phyloP scores from a whole-genome alignment of 1,140 invertebrate genomes.

The Protaetia brevitarsis region DNA sequence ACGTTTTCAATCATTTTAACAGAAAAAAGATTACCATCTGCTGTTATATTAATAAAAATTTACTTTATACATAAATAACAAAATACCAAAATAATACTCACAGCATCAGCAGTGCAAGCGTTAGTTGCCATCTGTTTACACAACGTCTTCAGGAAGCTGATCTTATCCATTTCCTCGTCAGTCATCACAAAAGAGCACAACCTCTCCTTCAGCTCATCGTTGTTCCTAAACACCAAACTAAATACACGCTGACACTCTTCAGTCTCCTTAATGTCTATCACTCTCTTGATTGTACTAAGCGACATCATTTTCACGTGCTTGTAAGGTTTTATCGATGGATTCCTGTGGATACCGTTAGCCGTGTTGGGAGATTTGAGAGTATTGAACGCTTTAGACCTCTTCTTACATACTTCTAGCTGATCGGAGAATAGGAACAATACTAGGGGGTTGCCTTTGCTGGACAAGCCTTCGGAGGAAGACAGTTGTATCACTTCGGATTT shows the following conservation, averaged over 20 bases:
- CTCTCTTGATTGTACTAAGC: slow-evolving; percentile 81
- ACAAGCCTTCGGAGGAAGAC: slow-evolving; percentile 66
- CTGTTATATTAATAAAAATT: no score
- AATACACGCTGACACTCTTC: slow-evolving; percentile 89
- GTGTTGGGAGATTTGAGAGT: slow-evolving; percentile 65
- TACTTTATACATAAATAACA: no score
- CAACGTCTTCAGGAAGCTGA: slow-evolving; percentile 73
- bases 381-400: slow-evolving; percentile 74
- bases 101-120: slow-evolving; percentile 77
- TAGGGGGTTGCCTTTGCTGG: slow-evolving; percentile 81
- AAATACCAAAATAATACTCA: no score
- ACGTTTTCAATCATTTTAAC: no score
- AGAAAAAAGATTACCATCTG: no score
- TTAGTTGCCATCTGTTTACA: slow-evolving; percentile 87
- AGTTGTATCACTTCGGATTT: slow-evolving; percentile 88
- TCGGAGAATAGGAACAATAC: slow-evolving; percentile 92
- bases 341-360: slow-evolving; percentile 47
- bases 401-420: slow-evolving; percentile 88
- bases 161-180: slow-evolving; percentile 77
- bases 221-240: slow-evolving; percentile 78
- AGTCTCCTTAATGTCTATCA: slow-evolving; percentile 84
- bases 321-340: slow-evolving; percentile 64
- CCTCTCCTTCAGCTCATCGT: slow-evolving; percentile 82
- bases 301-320: slow-evolving; percentile 89
- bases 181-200: slow-evolving; percentile 82